Evolutionary conservation across 2,888 invertebrate genomes (phyloP).

Genomic region (Allacma fusca): DNA sequence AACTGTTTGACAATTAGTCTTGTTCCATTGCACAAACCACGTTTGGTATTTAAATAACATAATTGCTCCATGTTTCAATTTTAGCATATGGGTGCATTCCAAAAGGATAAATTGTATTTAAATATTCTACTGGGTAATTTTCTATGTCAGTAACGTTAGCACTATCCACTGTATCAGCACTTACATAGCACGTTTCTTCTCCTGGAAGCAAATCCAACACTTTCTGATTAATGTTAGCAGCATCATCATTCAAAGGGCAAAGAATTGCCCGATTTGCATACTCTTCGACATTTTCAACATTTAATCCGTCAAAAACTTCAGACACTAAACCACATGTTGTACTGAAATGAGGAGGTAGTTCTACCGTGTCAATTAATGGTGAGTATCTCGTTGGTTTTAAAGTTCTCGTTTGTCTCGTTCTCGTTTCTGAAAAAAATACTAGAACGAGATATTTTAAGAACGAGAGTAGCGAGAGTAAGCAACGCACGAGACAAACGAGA

Average conservation of each 20-base stretch:
- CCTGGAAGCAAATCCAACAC: constrained; percentile 17
- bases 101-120: constrained; percentile 45
- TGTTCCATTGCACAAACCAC: constrained; percentile 45
- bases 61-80: constrained; percentile 49
- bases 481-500: no score
- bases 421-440: no score
- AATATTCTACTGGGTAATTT: constrained; percentile 46
- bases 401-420: no score
- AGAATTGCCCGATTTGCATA: constrained; percentile 34
- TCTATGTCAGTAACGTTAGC: neutral
- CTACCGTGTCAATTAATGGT: no score
- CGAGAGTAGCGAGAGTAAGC: no score
- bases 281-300: neutral
- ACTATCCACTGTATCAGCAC: no score
- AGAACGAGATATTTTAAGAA: no score
- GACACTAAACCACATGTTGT: no score
- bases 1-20: constrained; percentile 35
- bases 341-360: no score
- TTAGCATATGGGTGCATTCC: constrained; percentile 54
- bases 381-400: no score
- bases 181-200: no score
- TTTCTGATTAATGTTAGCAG: neutral
- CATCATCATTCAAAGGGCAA: constrained; percentile 38
- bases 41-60: constrained; percentile 48
- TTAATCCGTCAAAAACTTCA: constrained; percentile 15